Evolutionary conservation across 2,888 invertebrate species (phyloP).

Genomic region (Mythimna albipuncta): DNA sequence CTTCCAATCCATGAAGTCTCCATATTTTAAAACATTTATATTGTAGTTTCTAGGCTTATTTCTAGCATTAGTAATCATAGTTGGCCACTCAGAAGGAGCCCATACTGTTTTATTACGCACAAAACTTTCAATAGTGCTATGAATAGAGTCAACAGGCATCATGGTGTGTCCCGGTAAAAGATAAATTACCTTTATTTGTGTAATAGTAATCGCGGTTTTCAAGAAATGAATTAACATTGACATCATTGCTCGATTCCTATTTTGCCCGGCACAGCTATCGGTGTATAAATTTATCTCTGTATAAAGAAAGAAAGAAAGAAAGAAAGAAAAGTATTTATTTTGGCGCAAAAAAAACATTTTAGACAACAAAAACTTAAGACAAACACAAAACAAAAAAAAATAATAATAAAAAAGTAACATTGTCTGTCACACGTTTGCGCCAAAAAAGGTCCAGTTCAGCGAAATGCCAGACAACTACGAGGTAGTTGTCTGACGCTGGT

Average conservation of each 20-base stretch:
- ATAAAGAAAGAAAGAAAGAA: too few relatives aligned
- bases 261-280: conserved; percentile 2
- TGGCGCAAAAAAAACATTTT: too few relatives aligned
- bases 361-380: too few relatives aligned
- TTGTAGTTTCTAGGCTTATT: not conserved
- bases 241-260: conserved; percentile 30
- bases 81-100: conserved; percentile 39
- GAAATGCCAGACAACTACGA: too few relatives aligned
- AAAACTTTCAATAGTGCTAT: conserved; percentile 26
- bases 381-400: too few relatives aligned
- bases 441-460: too few relatives aligned
- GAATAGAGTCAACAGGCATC: conserved; percentile 11
- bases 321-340: too few relatives aligned
- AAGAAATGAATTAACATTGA: conserved; percentile 24
- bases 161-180: conserved; percentile 4
- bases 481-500: too few relatives aligned
- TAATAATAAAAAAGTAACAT: too few relatives aligned
- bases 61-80: conserved; percentile 22
- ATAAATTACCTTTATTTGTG: conserved; percentile 1
- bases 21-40: conserved; percentile 4
- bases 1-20: conserved; percentile 1
- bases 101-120: conserved; percentile 29
- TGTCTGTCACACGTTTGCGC: too few relatives aligned
- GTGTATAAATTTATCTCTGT: not conserved
- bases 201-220: conserved; percentile 7